Conservation (phyloP, 2,888 invertebrate species). For the Cantharis rufa region DNA sequence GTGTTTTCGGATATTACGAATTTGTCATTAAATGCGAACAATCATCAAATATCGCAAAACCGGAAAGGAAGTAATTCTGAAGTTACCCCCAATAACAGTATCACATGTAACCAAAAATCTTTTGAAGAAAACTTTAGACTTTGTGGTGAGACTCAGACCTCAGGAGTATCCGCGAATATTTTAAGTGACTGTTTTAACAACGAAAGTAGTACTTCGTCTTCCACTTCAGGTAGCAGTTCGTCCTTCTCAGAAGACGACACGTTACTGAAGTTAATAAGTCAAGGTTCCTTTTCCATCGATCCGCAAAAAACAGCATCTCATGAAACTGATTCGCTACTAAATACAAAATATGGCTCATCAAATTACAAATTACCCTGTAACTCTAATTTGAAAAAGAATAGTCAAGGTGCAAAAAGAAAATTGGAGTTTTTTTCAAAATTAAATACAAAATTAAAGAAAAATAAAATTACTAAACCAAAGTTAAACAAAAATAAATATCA, state of each 20-base stretch:
- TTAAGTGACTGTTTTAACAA: too few relatives aligned
- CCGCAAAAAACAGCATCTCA: background rate
- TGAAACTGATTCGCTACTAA: background rate
- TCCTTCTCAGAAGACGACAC: background rate
- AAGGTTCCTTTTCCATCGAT: background rate
- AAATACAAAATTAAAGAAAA: background rate
- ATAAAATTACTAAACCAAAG: background rate
- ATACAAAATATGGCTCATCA: too few relatives aligned
- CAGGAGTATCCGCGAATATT: too few relatives aligned
- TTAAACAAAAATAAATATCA: background rate
- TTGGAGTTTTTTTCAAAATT: background rate
- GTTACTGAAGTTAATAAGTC: background rate
- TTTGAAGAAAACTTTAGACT: too few relatives aligned
- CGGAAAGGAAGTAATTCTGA: too few relatives aligned
- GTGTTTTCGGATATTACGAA: background rate
- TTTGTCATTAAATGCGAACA: background rate
- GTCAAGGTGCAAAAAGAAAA: background rate
- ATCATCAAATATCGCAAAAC: background rate
- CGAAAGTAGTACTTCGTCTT: background rate
- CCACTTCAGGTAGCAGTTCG: background rate
- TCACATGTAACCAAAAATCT: too few relatives aligned
- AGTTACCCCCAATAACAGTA: too few relatives aligned
- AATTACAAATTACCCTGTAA: background rate
- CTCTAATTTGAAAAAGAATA: background rate
- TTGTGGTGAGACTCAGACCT: too few relatives aligned